Base-by-base conservation (phyloP, 2,113 vertebrate genomes). In the Eretmochelys imbricata region DNA sequence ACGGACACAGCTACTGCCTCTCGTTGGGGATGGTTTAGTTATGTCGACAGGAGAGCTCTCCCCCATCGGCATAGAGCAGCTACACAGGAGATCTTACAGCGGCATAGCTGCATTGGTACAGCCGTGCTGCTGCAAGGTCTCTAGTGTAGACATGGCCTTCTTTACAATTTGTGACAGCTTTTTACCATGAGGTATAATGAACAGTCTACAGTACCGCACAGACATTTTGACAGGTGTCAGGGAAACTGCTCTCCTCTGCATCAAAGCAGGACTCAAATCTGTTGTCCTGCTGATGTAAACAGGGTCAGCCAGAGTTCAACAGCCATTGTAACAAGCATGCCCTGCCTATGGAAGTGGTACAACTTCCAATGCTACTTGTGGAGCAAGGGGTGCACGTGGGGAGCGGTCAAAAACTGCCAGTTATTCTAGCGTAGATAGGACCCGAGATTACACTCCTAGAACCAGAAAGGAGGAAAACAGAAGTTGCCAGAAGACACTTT, bases 401-500 rank as follows among this genome's bases (percentile, higher is more conserved):
- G 50, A 87, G 25, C 87, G 49, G 17, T 46, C 84, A 86, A 72
- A 88, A 80, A 57, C 10, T 10, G 10, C 84, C 55, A 13, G 22
- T 55, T 38, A 83, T 0, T 81, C 53, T 50, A 79, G 83, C 0
- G 1, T 14, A 82, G 81, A 50, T 48, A 82, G 53, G 55, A 82
- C 69, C 49, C 35, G 3, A 78, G 81, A 84, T 46, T 51, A 76
- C 0, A 2, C 51, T 82, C 31, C 81, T 3, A 19, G 93, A 65
- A 80, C 72, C 82, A 29, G 62, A 83, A 91, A 93, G 57, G 35
- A 29, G 31, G 55, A 69, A 50, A 86, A 90, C 92, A 85, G 13
- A 80, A 82, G 80, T 88, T 84, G 93, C 90, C 89, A 91, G 83
- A 92, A 96, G 81, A 89, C 91, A 87, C 7, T 92, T 95, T 93